A percentile compares a stretch with the other conserved stretches of the same genome.
Conservation (phyloP, 2,113 vertebrate species). For the Lanius collurio region DNA sequence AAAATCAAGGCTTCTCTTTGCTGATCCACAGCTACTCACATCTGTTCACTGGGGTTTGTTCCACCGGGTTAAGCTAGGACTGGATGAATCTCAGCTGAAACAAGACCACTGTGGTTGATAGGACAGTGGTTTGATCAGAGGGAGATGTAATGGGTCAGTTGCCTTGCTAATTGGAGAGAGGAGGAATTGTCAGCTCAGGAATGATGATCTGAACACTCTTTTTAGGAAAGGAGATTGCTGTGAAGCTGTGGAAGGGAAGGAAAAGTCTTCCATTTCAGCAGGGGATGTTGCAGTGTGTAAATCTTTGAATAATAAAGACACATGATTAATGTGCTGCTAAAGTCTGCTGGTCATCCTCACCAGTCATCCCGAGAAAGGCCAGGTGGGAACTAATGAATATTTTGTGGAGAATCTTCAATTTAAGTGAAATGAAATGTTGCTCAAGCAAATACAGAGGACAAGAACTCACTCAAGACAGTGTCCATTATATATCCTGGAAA, state of each 20-base stretch:
- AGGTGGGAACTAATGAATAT: not conserved
- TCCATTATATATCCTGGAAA: not conserved
- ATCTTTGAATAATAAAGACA: accelerated
- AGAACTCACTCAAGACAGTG: not conserved
- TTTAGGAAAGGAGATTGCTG: not conserved
- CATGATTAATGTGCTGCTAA: not conserved
- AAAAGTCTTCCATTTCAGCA: not conserved
- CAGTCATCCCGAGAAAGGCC: not conserved
- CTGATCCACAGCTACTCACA: not conserved
- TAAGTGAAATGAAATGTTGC: not conserved
- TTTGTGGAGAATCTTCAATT: not conserved
- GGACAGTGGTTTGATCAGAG: not conserved
- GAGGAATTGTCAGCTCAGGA: not conserved
- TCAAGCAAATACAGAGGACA: not conserved
- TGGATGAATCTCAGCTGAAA: not conserved
- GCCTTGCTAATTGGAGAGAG: not conserved
- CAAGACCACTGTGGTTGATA: not conserved
- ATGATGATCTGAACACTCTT: not conserved
- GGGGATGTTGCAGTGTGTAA: not conserved
- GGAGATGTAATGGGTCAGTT: not conserved
- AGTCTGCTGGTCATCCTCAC: not conserved
- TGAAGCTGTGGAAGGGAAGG: not conserved
- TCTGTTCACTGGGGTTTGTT: not conserved
- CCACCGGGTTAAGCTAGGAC: not conserved
- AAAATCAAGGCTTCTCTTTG: not conserved